Base-by-base conservation (phyloP, 1,140 invertebrate genomes). In the Adelges cooleyi region DNA sequence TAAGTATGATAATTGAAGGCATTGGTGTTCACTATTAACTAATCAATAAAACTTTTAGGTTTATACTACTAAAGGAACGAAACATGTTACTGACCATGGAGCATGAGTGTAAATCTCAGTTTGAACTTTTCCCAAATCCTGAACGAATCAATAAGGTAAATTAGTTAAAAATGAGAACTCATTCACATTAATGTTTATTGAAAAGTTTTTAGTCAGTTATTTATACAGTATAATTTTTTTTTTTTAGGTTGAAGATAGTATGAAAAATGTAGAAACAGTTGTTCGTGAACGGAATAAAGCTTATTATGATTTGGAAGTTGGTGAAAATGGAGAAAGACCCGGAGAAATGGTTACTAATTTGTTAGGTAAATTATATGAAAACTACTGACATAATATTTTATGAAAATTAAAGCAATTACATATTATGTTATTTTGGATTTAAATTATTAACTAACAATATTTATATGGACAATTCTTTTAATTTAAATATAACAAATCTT, bases 71-170 rank as follows among this genome's bases (percentile, higher is more conserved):
- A 22, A 99, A 98, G 78, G 96, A 99, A 78, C 78, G 84, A 65
- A 99, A 99, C 74, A 96, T 98, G 93, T 77, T 99, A 6, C 74
- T 95, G 50, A 98, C 96, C 17, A 96, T 98, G 95, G 87, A 97
- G 77, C 80, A 90, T 66, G 86, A 86, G 72, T 87, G 82, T 72
- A 85, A 86, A 52, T 73, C 81, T 67, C 77, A 85, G 71, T 75
- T 74, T 38, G 76, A 82, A 74, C 68, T 87, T n/a, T 92, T 98
- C 76, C 91, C 95, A 11, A 96, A 85, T 80, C 92, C 93, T 25
- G 95, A 99, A 78, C 81, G 96, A 72, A 80, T 97, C 50, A 92
- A 97, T 73, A 97, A 96, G 81, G 90, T 95, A 69, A 69, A 69
- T 68, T 42, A 11, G n/a, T 48, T 22, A 48, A 17, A 17, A n/a